phyloP scores from a whole-genome alignment of 1,140 invertebrate genomes.

The Berghia stephanieae region DNA sequence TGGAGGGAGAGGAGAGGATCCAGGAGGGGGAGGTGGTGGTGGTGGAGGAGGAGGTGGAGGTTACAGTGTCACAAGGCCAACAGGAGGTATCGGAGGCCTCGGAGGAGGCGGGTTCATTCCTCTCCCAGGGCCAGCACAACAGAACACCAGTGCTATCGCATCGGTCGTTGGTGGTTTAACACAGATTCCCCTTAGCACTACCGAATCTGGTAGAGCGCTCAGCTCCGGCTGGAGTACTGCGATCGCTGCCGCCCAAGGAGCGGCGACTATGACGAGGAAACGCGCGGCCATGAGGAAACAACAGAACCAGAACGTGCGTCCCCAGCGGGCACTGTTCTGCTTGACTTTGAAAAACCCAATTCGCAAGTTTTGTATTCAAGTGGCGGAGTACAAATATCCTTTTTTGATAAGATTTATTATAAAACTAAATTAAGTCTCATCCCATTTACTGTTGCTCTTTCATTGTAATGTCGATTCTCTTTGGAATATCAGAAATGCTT shows the following conservation, averaged over 20 bases:
- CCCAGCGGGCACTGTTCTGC: conserved; percentile 90
- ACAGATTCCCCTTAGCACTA: conserved; percentile 31
- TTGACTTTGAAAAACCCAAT: conserved; percentile 92
- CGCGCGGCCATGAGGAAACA: conserved; percentile 68
- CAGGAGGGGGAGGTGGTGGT: neutral
- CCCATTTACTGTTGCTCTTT: too few relatives aligned
- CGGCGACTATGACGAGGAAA: conserved; percentile 51
- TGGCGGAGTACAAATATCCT: conserved; percentile 98
- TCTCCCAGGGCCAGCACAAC: conserved; percentile 34
- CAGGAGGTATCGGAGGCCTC: neutral
- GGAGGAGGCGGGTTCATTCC: conserved; percentile 35
- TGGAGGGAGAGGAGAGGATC: conserved; percentile 11
- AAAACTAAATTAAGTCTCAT: too few relatives aligned
- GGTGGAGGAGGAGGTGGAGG: conserved; percentile 19
- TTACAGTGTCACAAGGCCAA: conserved; percentile 24
- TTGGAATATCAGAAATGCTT: too few relatives aligned
- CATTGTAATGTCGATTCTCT: too few relatives aligned
- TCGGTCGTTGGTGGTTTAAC: conserved; percentile 27
- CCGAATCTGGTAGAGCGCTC: conserved; percentile 48
- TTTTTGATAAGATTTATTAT: conserved; percentile 48
- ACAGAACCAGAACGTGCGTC: conserved; percentile 71
- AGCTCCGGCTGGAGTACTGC: conserved; percentile 69
- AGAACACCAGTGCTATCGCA: conserved; percentile 24
- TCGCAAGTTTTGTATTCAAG: conserved; percentile 91
- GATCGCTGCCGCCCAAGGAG: conserved; percentile 78